phyloP scores from a whole-genome alignment of 2,888 invertebrate species.

The Augiades crinisus region DNA sequence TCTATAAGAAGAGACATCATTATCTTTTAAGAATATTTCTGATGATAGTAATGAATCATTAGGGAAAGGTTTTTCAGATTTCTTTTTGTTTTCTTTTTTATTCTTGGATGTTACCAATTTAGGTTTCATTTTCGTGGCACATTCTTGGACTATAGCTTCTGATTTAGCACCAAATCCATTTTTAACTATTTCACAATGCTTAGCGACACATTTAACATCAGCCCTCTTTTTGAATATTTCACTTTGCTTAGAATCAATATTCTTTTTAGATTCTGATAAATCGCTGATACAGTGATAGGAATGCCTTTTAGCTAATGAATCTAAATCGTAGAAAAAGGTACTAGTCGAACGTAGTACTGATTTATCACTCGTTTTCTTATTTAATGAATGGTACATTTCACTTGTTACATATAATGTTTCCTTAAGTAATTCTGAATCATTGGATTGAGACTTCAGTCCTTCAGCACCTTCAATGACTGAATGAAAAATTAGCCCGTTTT shows the following conservation, averaged over 20 bases:
- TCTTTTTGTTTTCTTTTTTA: constrained; percentile 42
- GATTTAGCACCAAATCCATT: constrained; percentile 44
- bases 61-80: constrained; percentile 40
- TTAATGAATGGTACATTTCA: constrained; percentile 53
- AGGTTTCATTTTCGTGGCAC: constrained; percentile 52
- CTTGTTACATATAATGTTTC: constrained; percentile 44
- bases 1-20: constrained; percentile 37
- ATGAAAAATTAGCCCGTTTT: background rate
- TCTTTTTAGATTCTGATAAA: constrained; percentile 39
- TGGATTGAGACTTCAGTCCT: background rate
- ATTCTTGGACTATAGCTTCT: constrained; percentile 56
- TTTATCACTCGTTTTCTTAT: constrained; percentile 43
- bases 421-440: constrained; percentile 24
- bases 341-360: constrained; percentile 52
- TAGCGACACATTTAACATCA: constrained; percentile 40
- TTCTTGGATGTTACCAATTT: constrained; percentile 44
- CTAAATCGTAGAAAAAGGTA: constrained; percentile 67
- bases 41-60: constrained; percentile 47
- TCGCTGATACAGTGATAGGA: constrained; percentile 55
- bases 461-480: background rate
- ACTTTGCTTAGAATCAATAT: constrained; percentile 41
- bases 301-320: constrained; percentile 58
- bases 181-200: constrained; percentile 36
- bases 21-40: constrained; percentile 55
- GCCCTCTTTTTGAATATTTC: constrained; percentile 40